Conservation (phyloP, 2,113 vertebrate species). For the Muscicapa adusta region DNA sequence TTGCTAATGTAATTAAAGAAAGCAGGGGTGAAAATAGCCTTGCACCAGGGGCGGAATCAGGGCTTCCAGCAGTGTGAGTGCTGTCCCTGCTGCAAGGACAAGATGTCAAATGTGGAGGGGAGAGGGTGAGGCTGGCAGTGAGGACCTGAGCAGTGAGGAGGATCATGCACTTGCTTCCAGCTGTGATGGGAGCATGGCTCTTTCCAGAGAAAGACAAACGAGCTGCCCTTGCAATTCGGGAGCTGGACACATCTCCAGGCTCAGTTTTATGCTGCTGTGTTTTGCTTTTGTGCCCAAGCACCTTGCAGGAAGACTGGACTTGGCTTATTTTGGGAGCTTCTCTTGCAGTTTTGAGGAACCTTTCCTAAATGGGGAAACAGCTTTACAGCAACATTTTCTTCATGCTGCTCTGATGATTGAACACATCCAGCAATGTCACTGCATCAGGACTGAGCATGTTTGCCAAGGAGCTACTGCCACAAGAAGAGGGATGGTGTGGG, state of each 20-base stretch:
- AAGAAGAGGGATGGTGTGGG: neutral
- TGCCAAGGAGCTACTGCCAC: neutral
- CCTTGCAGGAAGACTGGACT: neutral
- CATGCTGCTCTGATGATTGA: neutral
- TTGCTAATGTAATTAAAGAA: conserved; percentile 53
- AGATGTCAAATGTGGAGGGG: neutral
- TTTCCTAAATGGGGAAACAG: neutral
- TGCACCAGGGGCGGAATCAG: neutral
- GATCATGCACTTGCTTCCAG: neutral
- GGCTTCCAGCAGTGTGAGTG: accelerated
- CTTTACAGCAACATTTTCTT: neutral
- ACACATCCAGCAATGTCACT: neutral
- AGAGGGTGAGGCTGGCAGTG: neutral
- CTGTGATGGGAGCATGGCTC: neutral
- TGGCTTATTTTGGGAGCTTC: neutral
- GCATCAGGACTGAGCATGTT: neutral
- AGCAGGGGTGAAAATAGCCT: neutral
- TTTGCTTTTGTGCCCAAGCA: neutral
- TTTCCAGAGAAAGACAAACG: neutral
- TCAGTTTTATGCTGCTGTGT: neutral
- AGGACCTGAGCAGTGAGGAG: neutral
- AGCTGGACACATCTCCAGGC: neutral
- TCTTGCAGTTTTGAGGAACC: neutral
- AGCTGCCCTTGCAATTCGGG: neutral
- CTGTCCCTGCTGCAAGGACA: neutral